Evolutionary conservation across 2,797 vertebrate species (phyloP), one percentile per base, ranked within the genome.

Genomic region (Morus bassanus): DNA sequence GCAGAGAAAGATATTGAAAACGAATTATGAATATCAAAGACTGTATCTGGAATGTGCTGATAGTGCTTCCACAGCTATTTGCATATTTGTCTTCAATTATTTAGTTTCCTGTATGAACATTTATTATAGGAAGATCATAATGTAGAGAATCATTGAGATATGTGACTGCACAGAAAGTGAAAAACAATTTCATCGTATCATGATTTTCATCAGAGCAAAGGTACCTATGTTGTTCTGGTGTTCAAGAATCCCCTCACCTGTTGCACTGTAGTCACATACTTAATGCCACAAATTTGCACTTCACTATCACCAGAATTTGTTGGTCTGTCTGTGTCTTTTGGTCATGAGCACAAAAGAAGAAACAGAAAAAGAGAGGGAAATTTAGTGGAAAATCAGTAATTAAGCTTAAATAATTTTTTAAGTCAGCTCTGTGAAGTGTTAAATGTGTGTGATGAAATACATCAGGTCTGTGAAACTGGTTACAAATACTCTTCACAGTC

Each of bases 11-110:
- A 81, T 69, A 91, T 6, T 89, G 79, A 77, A 94, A 97, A 69
- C 10, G 78, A 96, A 93, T 70, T 75, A 83, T 50, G 70, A 90
- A 63, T 91, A 95, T 83, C 86, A 88, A 92, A 91, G 77, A 74
- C 86, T 59, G 37, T 80, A 73, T 83, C 69, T 83, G 82, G 68
- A 95, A 85, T 31, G 28, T 65, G 28, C 57, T 83, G 92, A 95
- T 78, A 91, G 72, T n/a, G 18, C 13, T 95, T 92, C 46, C 61
- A 78, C 41, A 60, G 61, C 17, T 89, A 88, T 92, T 91, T 85
- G 63, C 60, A 27, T 80, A 67, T 93, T 92, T 91, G 16, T 76
- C 19, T 85, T 86, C 56, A 89, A 23, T 76, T 60, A 76, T 69
- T 82, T 56, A 6, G 3, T 73, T 91, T 82, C 64, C 68, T 56